Percentiles rank a stretch among this genome's conserved stretches.
Conservation (phyloP, 2,113 vertebrate genomes). For the Vulpes vulpes region DNA sequence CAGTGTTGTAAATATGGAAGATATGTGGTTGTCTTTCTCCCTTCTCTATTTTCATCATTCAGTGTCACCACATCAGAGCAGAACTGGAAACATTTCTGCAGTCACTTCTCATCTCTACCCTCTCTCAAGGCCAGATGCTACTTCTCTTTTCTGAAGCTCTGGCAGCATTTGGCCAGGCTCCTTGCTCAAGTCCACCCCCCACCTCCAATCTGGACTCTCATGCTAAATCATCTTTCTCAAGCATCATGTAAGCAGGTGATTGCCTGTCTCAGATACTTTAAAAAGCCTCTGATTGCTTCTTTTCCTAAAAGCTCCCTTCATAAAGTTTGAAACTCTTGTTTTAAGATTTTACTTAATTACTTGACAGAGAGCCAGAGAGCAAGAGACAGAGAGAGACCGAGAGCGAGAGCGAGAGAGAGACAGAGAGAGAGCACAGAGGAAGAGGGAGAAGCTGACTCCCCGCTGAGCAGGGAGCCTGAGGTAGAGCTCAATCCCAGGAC, state of each 20-base stretch:
- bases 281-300: background rate
- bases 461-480: too few relatives aligned
- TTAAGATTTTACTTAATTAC: too few relatives aligned
- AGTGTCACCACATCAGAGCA: background rate
- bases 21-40: background rate
- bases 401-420: too few relatives aligned
- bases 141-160: background rate
- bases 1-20: background rate
- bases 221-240: background rate
- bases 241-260: background rate
- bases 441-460: too few relatives aligned
- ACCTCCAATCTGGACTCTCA: background rate
- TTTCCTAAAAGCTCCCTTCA: background rate
- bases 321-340: background rate
- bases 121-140: background rate
- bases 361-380: too few relatives aligned
- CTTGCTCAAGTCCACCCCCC: background rate
- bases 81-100: background rate
- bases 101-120: background rate
- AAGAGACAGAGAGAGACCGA: too few relatives aligned
- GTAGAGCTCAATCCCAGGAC: too few relatives aligned
- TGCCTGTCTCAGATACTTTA: background rate
- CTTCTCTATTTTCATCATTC: background rate
- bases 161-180: background rate
- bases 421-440: too few relatives aligned